Evolutionary conservation across 2,888 invertebrate species (phyloP), one percentile per base, ranked within the genome.

Genomic region (Chymomyza caudatula): DNA sequence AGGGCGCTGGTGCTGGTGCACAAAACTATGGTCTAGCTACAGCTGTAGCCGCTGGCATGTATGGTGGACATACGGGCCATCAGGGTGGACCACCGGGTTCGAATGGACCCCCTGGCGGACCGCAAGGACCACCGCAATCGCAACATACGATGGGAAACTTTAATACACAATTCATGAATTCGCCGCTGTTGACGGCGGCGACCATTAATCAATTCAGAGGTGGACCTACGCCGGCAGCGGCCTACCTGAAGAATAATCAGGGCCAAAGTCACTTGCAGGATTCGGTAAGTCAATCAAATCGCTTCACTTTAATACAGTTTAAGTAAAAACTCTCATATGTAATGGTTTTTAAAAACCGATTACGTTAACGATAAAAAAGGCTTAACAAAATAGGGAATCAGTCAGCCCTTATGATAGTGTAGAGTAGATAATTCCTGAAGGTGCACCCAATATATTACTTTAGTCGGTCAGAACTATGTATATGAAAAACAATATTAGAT

Each of bases 111-210:
- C 87, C 87, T 2, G 86, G 81, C 0, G 88, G 87, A 25, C 88
- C 89, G 8, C 84, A 87, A 29, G 82, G 80, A 4, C 88, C 90
- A 0, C 88, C 90, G 0, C 82, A 82, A 44, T 88, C 89, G 11
- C 90, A 90, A 65, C 90, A 90, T 66, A 89, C 89, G 64, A 90
- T 90, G 84, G 86, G 90, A n/a, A 90, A 86, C 60, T 90, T 89
- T 43, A 89, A 91, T 68, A 93, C 93, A 5, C 93, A 92, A 78
- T 93, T 93, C 82, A 88, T 93, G 71, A 92, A 93, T 74, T 92
- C 93, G 0, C 93, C 94, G 67, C 92, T 94, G 67, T 92, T 94
- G 81, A 93, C 92, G 89, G 94, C 89, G 78, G 92, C 89, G 77
- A 92, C 90, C 3, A 89, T 90, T 42, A 89, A 88, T 72, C 90